Base-by-base conservation (phyloP, 2,113 vertebrate species). In the Gallinago undulata region DNA sequence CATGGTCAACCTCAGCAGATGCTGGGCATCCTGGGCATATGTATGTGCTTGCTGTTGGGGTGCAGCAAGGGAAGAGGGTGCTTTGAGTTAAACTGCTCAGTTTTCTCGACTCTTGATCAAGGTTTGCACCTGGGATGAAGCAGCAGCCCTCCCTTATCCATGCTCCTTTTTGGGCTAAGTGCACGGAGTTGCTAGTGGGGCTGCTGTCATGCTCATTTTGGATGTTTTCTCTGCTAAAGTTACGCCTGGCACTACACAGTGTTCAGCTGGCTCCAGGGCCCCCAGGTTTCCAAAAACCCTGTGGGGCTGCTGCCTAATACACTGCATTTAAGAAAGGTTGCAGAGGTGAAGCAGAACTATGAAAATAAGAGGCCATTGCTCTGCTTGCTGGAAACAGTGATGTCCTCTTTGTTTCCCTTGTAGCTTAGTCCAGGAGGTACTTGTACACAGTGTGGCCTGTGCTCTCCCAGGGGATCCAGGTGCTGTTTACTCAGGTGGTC, bases 381-480 rank as follows among this genome's bases (percentile, higher is more conserved):
- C 43, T 87, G 28, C 63, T 70, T 66, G 66, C 62, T 80, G 63
- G 22, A 50, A 90, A 73, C 3, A 6, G 35, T 6, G 9, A 19
- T 41, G 27, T 41, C 16, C 14, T 67, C 37, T 50, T 57, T 51
- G 11, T 33, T 83, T 13, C 53, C 78, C 48, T 8, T 5, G 24
- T 11, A 74, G 21, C 13, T 82, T 60, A 4, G 10, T 60, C 21
- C 53, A 11, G n/a, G 16, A 63, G 13, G 19, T 2, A 5, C 16
- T 64, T 48, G 28, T 11, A 23, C 0, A 0, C 2, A 4, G 15
- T 4, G 3, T 18, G 33, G 14, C 5, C 81, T 0, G 0, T 2
- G 5, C 33, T 57, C 9, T 82, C 55, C 37, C 2, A 3, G 25
- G 51, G 25, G 5, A 63, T 69, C 70, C 53, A 50, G 4, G 6